phyloP scores from a whole-genome alignment of 2,888 invertebrate species.

The Graphium colonna region DNA sequence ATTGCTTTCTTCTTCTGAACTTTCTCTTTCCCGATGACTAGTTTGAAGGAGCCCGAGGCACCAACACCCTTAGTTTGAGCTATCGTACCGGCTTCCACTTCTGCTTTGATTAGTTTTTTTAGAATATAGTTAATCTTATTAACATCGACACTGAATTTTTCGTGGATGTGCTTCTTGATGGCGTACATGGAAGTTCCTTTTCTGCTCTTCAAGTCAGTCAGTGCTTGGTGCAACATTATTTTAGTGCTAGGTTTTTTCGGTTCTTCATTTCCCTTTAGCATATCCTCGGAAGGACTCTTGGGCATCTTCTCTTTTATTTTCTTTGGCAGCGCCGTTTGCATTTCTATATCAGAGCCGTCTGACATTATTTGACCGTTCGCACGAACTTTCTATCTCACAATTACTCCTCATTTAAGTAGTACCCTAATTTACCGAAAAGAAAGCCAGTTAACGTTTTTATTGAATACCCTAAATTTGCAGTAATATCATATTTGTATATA shows the following conservation, averaged over 20 bases:
- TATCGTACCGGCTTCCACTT: constrained; percentile 54
- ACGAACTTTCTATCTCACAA: too few species aligned
- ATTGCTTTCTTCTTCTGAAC: constrained; percentile 37
- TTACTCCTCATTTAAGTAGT: too few species aligned
- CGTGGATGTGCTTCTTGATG: constrained; percentile 58
- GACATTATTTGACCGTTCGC: too few species aligned
- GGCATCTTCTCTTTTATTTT: constrained; percentile 34
- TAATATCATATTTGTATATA: too few species aligned
- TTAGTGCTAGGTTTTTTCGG: constrained; percentile 53
- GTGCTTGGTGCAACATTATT: constrained; percentile 54
- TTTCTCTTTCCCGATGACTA: constrained; percentile 40
- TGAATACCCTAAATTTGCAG: too few species aligned
- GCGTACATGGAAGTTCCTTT: constrained; percentile 65
- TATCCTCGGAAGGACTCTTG: constrained; percentile 36
- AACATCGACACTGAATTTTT: constrained; percentile 48
- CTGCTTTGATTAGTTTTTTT: constrained; percentile 53
- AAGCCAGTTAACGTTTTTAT: too few species aligned
- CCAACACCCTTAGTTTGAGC: constrained; percentile 59
- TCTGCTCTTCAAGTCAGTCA: constrained; percentile 46
- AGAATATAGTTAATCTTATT: constrained; percentile 52
- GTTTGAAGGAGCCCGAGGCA: constrained; percentile 60
- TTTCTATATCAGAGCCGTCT: constrained; percentile 6
- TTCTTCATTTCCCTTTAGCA: constrained; percentile 32
- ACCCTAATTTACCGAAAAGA: too few species aligned
- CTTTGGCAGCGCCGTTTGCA: constrained; percentile 31